Percentiles rank a stretch among this genome's conserved stretches.
Conservation (phyloP, 1,140 invertebrate species). For the Ceratosolen solmsi region DNA sequence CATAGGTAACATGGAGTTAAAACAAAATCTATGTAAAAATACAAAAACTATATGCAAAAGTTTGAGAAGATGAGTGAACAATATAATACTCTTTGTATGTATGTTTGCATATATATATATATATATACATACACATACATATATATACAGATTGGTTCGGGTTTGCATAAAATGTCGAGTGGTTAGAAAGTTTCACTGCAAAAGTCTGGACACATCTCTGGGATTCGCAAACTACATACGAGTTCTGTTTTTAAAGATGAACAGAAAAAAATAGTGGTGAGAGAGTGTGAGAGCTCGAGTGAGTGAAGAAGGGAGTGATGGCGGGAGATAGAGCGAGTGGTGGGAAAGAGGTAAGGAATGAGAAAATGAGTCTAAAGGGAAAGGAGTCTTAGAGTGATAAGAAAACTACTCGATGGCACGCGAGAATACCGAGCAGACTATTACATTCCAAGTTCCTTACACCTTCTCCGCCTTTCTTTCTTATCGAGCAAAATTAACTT, state of each 20-base stretch:
- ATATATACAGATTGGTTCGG: not conserved
- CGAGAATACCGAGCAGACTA: slow-evolving; percentile 62
- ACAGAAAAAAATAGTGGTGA: too few relatives aligned
- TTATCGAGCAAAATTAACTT: slow-evolving; percentile 12
- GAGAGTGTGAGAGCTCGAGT: too few relatives aligned
- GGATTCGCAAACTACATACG: not conserved
- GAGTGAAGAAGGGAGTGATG: not conserved
- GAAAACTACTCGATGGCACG: slow-evolving; percentile 64
- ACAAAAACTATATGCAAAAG: not conserved
- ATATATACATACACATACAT: too few relatives aligned
- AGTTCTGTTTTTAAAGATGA: not conserved
- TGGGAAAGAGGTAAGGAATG: not conserved
- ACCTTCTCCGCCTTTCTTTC: not conserved
- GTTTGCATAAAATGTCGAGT: not conserved
- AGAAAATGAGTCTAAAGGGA: not conserved
- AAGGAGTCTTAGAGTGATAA: not conserved
- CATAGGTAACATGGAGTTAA: too few relatives aligned
- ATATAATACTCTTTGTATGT: not conserved
- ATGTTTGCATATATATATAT: too few relatives aligned
- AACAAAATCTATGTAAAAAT: not conserved
- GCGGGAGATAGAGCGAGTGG: too few relatives aligned
- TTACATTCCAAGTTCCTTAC: slow-evolving; percentile 52
- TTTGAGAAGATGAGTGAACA: not conserved
- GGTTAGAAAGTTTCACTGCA: not conserved
- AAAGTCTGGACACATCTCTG: not conserved